Evolutionary conservation across 2,888 invertebrate species (phyloP).

Genomic region (Sinopyrophorus schimmeli): DNA sequence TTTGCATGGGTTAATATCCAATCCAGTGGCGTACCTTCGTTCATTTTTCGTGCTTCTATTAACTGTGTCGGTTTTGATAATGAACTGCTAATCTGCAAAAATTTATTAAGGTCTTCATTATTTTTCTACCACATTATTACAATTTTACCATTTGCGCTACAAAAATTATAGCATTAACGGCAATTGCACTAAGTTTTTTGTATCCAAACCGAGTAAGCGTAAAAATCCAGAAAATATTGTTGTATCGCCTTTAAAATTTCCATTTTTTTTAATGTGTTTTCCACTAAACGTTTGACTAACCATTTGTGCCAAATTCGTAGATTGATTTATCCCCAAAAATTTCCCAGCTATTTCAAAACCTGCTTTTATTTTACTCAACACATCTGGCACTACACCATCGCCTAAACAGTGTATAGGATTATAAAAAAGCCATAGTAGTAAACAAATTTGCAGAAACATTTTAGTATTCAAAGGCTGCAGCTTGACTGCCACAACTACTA

Average conservation of each 20-base stretch:
- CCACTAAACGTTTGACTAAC: conserved; percentile 61
- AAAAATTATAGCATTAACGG: conserved; percentile 80
- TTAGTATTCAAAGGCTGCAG: no score
- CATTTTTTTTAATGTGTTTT: conserved; percentile 37
- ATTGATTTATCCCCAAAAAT: conserved; percentile 55
- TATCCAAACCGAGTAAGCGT: conserved; percentile 74
- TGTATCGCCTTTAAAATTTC: conserved; percentile 50
- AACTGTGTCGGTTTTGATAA: conserved; percentile 56
- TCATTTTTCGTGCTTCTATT: conserved; percentile 42
- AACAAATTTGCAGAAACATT: no score
- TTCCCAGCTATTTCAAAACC: conserved; percentile 58
- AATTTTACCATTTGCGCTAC: conserved; percentile 77
- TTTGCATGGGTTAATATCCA: conserved; percentile 69
- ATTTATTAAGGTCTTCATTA: background rate
- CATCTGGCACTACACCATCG: no score
- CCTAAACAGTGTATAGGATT: no score
- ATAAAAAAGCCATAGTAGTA: no score
- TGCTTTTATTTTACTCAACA: conserved; percentile 56
- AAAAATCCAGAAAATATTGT: conserved; percentile 62
- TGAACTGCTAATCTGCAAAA: conserved; percentile 63
- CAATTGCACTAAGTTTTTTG: conserved; percentile 79
- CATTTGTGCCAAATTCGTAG: conserved; percentile 64
- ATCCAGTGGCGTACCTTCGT: conserved; percentile 57
- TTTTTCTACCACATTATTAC: background rate
- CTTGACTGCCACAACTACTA: no score